A percentile compares a stretch with the other conserved stretches of the same genome.
Evolutionary conservation across 2,113 vertebrate genomes (phyloP).

Genomic region (Chionomys nivalis): DNA sequence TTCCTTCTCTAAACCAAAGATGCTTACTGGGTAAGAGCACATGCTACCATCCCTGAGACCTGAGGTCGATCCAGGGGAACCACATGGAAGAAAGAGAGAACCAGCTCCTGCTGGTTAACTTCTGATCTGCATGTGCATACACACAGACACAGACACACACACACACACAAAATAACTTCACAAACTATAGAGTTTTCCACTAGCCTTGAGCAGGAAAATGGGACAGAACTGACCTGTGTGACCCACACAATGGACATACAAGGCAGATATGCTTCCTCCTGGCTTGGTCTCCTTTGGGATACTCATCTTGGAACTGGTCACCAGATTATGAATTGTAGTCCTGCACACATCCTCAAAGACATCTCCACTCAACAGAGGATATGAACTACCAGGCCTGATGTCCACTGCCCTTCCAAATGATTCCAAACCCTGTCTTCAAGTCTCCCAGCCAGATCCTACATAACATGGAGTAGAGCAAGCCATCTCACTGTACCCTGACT

Average conservation of each 20-base stretch:
- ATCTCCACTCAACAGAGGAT: not conserved
- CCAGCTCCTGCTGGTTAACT: not conserved
- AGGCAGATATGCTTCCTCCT: not conserved
- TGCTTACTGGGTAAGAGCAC: not conserved
- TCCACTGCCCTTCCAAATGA: not conserved
- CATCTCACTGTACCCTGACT: not conserved
- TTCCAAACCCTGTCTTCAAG: not conserved
- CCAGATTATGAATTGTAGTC: not conserved
- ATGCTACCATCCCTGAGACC: not conserved
- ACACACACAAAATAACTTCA: not conserved
- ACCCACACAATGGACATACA: not conserved
- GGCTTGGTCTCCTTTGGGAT: not conserved
- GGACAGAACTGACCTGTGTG: not conserved
- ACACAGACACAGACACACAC: not conserved
- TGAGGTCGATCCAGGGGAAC: not conserved
- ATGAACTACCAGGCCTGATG: not conserved
- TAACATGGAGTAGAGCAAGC: not conserved
- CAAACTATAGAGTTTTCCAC: not conserved
- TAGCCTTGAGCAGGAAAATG: not conserved
- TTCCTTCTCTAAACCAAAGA: not conserved
- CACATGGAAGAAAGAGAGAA: not conserved
- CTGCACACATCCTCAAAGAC: not conserved
- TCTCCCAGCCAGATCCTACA: not conserved
- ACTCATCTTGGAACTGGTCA: not conserved
- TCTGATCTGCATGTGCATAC: not conserved